Base-by-base conservation (phyloP, 2,888 invertebrate genomes). In the Patella ulyssiponensis region DNA sequence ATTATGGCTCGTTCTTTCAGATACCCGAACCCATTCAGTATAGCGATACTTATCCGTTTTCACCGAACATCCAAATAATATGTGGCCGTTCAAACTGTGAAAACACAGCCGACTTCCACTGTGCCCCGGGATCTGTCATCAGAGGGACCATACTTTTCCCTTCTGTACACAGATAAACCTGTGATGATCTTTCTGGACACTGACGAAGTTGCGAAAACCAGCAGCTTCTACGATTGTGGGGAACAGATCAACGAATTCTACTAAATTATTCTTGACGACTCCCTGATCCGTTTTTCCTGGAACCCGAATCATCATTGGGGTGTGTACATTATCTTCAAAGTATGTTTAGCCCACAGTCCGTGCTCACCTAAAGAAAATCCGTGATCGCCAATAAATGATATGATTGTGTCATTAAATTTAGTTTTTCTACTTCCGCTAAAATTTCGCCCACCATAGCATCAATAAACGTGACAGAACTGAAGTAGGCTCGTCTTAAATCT, bases 291-390 rank as follows among this genome's bases (percentile, higher is more conserved):
- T 84, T 11, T 76, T 1, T 2, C 83, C 85, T 0, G 81, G 83
- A 44, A 84, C 79, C 17, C 74, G 81, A 12, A 87, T 75, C 82
- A 87, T 84, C 83, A 86, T 83, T 4, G 87, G 87, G 11, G 84
- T 84, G 54, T 84, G 86, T 0, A 85, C 85, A 2, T 84, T 80
- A 0, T 85, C 71, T 75, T 87, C 86, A 73, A 87, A 86, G 71
- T 87, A 85, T 0, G 86, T 73, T 87, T 87, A 51, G 77, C 73
- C 84, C 84, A 84, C n/a, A 74, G 75, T 1, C 81, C 82, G 69
- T 82, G 83, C 71, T 84, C 84, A 12, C 84, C 83, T 14, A 85
- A 80, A 20, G 80, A 76, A 14, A 56, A 84, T 17, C 85, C 86
- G 71, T 86, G 86, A 70, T 86, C 85, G 12, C 85, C 83, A 9